Conservation (phyloP, 2,113 vertebrate genomes). For the Pagrus major region DNA sequence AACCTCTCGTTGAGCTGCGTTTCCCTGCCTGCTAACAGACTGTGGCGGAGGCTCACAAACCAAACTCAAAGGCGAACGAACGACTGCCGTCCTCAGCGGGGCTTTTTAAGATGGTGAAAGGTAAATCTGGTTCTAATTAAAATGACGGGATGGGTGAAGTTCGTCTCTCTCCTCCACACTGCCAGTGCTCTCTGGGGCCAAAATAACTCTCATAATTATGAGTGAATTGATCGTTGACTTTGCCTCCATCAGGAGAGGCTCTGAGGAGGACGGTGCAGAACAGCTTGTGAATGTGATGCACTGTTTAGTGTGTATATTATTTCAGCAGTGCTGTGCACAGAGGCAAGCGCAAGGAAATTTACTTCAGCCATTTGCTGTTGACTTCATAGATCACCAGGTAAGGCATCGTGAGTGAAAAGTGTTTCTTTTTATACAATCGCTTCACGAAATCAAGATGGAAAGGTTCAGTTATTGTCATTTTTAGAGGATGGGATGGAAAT, state of each 20-base stretch:
- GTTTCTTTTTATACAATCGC: no score
- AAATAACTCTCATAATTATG: conserved; percentile 68
- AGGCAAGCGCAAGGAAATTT: background rate
- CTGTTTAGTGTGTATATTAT: background rate
- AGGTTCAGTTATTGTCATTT: no score
- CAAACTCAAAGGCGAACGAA: conserved; percentile 69
- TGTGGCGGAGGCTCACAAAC: conserved; percentile 43
- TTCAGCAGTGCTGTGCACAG: background rate
- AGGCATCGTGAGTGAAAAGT: no score
- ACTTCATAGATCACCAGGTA: background rate
- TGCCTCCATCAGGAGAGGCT: conserved; percentile 12
- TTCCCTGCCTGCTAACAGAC: conserved; percentile 13
- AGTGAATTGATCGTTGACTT: conserved; percentile 47
- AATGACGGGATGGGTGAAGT: conserved; percentile 68
- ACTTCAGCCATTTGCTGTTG: background rate
- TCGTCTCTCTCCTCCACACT: conserved; percentile 37
- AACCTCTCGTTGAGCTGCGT: background rate
- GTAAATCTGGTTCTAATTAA: conserved; percentile 77
- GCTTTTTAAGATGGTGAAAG: conserved; percentile 67
- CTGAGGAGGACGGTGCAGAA: background rate
- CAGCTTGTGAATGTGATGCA: conserved; percentile 22
- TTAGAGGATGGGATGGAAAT: no score
- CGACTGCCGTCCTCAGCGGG: conserved; percentile 66
- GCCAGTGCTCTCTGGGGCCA: conserved; percentile 40
- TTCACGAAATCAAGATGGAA: no score